Percentiles rank a stretch among this genome's conserved stretches.
Conservation (phyloP, 2,888 invertebrate species). For the Himalopsyche tibetana region DNA sequence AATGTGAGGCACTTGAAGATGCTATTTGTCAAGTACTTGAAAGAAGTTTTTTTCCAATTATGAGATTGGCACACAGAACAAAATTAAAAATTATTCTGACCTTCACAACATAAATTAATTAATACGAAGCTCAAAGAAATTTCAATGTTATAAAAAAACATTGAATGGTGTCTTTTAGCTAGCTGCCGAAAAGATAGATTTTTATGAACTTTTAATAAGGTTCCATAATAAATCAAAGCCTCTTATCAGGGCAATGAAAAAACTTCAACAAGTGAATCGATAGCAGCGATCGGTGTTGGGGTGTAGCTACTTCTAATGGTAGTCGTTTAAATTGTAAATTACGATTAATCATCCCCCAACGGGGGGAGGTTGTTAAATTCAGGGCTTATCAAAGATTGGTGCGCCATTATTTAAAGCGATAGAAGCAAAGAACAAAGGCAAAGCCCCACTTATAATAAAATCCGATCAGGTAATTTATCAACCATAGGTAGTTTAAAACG, state of each 20-base stretch:
- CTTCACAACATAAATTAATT: no score
- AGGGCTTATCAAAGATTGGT: slow-evolving; percentile 14
- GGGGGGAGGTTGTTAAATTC: slow-evolving; percentile 18
- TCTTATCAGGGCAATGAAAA: slow-evolving; percentile 18
- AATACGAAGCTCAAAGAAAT: no score
- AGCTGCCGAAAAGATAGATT: not conserved
- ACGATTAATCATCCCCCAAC: slow-evolving; percentile 48
- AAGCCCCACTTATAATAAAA: no score
- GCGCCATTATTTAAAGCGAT: not conserved
- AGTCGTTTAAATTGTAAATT: slow-evolving; percentile 39
- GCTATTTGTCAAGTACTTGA: no score
- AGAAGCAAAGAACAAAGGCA: not conserved
- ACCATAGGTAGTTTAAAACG: no score
- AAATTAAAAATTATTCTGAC: no score
- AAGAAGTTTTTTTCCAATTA: no score
- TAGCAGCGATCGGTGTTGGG: slow-evolving; percentile 15
- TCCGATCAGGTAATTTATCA: no score
- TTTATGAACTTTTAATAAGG: slow-evolving; percentile 19
- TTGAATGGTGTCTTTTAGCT: not conserved
- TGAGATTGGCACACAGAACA: no score
- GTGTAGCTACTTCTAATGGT: slow-evolving; percentile 25
- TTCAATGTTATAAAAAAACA: no score
- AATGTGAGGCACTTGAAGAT: no score
- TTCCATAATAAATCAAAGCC: slow-evolving; percentile 10
- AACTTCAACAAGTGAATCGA: slow-evolving; percentile 34